Conservation (phyloP, 2,888 invertebrate species). For the Epirrhoe alternata region DNA sequence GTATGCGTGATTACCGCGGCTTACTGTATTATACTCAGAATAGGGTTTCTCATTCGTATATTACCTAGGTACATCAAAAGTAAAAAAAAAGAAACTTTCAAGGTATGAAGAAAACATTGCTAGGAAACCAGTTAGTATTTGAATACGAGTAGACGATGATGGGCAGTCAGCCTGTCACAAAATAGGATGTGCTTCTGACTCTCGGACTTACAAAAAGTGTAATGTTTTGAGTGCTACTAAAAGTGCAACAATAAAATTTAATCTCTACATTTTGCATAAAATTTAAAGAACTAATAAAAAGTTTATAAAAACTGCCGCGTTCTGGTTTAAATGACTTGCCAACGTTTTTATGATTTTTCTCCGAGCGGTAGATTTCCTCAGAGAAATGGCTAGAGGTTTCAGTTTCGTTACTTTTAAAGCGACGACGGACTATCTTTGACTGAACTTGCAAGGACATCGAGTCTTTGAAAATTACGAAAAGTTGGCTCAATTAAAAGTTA, state of each 20-base stretch:
- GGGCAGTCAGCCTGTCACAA: no score
- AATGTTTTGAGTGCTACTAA: not conserved
- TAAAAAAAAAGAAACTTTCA: no score
- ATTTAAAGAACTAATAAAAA: conserved; percentile 2
- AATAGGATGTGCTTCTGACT: not conserved
- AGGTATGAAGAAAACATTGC: no score
- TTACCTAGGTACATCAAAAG: no score
- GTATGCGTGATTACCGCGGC: no score
- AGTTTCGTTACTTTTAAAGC: conserved; percentile 23
- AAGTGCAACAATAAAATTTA: not conserved
- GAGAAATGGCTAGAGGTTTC: conserved; percentile 30
- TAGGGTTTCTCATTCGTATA: no score
- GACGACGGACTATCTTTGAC: conserved; percentile 6
- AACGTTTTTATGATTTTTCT: conserved; percentile 29
- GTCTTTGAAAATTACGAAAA: conserved; percentile 11
- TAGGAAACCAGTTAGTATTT: no score
- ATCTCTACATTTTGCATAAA: not conserved
- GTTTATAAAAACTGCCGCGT: conserved; percentile 16
- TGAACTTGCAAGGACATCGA: conserved; percentile 4
- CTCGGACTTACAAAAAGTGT: not conserved
- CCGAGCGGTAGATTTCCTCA: conserved; percentile 32
- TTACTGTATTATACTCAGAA: no score
- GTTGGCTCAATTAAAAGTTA: not conserved
- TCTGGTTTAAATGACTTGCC: conserved; percentile 21
- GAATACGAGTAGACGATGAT: no score